Evolutionary conservation across 2,888 invertebrate species (phyloP).

Genomic region (Hofmannophila pseudospretella): DNA sequence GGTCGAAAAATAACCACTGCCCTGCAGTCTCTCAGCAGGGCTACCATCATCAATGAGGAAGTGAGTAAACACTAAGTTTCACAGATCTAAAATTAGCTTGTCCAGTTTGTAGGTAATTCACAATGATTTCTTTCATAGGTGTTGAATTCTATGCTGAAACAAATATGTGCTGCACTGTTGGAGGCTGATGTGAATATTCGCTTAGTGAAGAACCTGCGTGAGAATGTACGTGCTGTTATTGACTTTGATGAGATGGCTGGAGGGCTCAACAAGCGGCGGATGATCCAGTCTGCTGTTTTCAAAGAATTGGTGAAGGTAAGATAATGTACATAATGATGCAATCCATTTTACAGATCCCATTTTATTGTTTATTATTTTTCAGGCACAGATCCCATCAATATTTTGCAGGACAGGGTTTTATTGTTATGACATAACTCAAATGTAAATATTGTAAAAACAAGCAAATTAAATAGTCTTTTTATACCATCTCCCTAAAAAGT

Average conservation of each 20-base stretch:
- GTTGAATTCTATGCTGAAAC: conserved; percentile 98
- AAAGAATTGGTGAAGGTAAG: conserved; percentile 97
- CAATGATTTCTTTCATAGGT: conserved; percentile 79
- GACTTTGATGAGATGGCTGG: conserved; percentile 99
- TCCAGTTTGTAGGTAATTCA: neutral
- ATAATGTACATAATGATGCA: too few relatives aligned
- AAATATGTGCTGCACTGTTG: conserved; percentile 97
- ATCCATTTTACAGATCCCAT: too few relatives aligned
- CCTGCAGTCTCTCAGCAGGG: conserved; percentile 97
- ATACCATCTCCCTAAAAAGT: too few relatives aligned
- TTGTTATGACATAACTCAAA: too few relatives aligned
- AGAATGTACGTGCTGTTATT: conserved; percentile 98
- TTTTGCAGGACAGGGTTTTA: too few relatives aligned
- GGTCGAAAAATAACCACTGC: conserved; percentile 99
- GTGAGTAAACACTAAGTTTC: conserved; percentile 63
- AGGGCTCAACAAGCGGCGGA: conserved; percentile 97
- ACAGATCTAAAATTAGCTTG: neutral
- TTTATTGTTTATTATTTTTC: too few relatives aligned
- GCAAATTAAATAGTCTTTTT: too few relatives aligned
- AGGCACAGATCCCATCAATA: too few relatives aligned
- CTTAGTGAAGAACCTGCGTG: conserved; percentile 95
- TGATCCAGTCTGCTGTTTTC: conserved; percentile 99
- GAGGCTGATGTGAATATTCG: conserved; percentile 98
- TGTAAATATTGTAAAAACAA: too few relatives aligned
- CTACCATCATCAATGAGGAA: conserved; percentile 99